A percentile compares a stretch with the other conserved stretches of the same genome.
phyloP scores from a whole-genome alignment of 2,888 invertebrate species.

The Escarpia spicata region DNA sequence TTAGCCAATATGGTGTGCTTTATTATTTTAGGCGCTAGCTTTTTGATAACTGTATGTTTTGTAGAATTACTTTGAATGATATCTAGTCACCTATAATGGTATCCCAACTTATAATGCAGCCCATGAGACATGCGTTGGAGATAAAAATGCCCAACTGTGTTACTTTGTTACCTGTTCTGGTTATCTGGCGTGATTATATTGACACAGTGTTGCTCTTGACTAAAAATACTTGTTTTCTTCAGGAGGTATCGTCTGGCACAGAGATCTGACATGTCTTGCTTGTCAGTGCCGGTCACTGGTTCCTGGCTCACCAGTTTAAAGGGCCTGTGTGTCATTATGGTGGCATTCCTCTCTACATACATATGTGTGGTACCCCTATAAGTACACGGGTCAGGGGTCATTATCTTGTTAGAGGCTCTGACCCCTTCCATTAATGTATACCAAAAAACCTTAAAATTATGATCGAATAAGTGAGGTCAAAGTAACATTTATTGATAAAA shows the following conservation, averaged over 20 bases:
- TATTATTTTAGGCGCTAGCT: too few relatives aligned
- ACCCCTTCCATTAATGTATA: too few relatives aligned
- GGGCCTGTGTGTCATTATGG: not conserved
- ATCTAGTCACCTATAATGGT: not conserved
- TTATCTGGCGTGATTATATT: not conserved
- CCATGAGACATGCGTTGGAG: not conserved
- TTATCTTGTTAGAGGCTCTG: not conserved
- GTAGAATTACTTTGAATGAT: too few relatives aligned
- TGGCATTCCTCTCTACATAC: not conserved
- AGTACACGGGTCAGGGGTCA: not conserved
- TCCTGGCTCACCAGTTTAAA: not conserved
- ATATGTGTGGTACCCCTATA: not conserved
- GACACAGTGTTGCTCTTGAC: not conserved
- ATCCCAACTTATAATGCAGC: not conserved
- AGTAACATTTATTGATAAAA: too few relatives aligned
- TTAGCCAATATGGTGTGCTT: too few relatives aligned
- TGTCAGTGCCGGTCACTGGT: not conserved
- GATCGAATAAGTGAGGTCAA: too few relatives aligned
- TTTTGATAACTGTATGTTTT: too few relatives aligned
- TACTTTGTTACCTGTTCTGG: not conserved
- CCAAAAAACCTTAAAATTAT: too few relatives aligned
- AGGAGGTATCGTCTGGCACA: not conserved
- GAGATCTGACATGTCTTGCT: not conserved
- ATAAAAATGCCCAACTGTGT: not conserved
- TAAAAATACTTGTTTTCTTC: conserved; percentile 3